Percentiles rank a stretch among this genome's conserved stretches.
Conservation (phyloP, 2,113 vertebrate species). For the Gymnorhina tibicen region DNA sequence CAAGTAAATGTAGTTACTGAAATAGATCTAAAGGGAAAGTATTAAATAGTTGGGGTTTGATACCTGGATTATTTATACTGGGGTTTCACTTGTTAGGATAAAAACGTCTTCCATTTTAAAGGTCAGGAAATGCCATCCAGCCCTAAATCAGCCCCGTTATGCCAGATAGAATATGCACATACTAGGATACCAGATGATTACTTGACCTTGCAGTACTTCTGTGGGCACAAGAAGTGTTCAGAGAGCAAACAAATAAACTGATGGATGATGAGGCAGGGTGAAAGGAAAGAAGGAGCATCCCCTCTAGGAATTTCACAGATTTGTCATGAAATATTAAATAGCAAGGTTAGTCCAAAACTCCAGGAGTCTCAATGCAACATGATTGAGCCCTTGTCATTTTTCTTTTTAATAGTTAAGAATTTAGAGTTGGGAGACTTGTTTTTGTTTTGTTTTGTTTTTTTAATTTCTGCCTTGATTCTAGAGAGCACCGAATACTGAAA, state of each 20-base stretch:
- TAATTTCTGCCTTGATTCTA: slow-evolving; percentile 37
- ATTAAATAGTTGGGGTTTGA: background rate
- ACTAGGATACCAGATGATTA: background rate
- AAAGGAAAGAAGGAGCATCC: background rate
- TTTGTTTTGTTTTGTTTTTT: background rate
- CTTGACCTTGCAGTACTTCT: background rate
- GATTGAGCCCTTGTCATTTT: background rate
- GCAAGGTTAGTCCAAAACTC: background rate
- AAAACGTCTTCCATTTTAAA: background rate
- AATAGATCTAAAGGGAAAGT: background rate
- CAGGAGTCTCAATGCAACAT: background rate
- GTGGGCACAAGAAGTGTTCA: background rate
- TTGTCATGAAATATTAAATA: background rate
- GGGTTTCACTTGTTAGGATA: background rate
- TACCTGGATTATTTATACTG: background rate
- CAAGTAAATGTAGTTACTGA: background rate
- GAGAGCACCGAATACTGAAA: slow-evolving; percentile 1
- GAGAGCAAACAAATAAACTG: background rate
- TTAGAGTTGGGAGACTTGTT: background rate
- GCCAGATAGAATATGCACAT: background rate
- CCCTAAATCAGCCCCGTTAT: background rate
- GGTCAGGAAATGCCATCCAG: background rate
- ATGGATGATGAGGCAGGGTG: background rate
- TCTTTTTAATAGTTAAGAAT: background rate
- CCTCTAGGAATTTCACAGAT: background rate